Evolutionary conservation across 2,888 invertebrate species (phyloP), one percentile per base, ranked within the genome.

Genomic region (Sisyra terminalis): DNA sequence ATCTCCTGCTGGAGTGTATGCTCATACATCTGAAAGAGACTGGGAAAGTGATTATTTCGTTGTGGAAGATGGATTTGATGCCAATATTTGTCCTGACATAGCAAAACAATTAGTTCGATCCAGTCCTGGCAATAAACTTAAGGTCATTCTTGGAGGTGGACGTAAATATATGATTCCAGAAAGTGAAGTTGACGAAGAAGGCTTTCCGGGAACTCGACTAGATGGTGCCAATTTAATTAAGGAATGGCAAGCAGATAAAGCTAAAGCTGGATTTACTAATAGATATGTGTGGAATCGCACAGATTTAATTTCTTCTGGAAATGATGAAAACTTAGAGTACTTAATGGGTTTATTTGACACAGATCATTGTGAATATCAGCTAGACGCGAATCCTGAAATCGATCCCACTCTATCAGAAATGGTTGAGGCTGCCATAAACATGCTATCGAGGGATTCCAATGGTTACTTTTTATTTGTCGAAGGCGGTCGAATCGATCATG

Each of bases 381-480:
- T 81, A 44, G 75, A 80, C 50, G 70, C 75, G 3, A 60, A 67
- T 45, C 52, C 56, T 0, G 51, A 53, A 10, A 61, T 59, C 13
- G 72, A 76, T 45, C 89, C 89, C 0, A 73, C 78, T 0, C 57
- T 90, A n/a, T 70, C 70, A 44, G 84, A 88, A 56, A 86, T 90
- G 87, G 81, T 82, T 0, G 67, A 70, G 50, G 74, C 71, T 39
- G 87, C 89, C 0, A 78, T 90, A 42, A 66, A 78, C 50, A 64
- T 84, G 10, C 60, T 90, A 39, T 66, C 70, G 1, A 71, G 67
- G 47, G 69, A 73, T 49, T 57, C 61, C 1, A 68, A 80, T 9
- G 89, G 89, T 1, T 89, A 69, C 56, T 80, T 86, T 52, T 61
- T 89, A 8, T 78, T 88, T 57, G 76, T 88, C 43, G 81, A 81